Percentiles rank a stretch among this genome's conserved stretches.
Evolutionary conservation across 1,140 invertebrate genomes (phyloP).

Genomic region (Vollenhovia emeryi): DNA sequence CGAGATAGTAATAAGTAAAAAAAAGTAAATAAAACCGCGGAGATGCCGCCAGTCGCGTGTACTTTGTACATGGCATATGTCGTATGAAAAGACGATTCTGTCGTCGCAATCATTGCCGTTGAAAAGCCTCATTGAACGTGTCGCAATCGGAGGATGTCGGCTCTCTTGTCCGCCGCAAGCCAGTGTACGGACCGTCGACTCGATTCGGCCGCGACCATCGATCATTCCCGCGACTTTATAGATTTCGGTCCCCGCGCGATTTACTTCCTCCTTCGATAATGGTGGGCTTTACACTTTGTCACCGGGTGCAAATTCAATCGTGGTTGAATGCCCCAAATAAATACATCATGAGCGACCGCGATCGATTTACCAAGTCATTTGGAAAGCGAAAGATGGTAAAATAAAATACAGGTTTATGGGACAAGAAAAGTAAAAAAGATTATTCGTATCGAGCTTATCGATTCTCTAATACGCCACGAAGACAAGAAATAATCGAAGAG

Average conservation of each 20-base stretch:
- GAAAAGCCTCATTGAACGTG: slow-evolving; percentile 29
- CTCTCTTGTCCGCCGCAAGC: not conserved
- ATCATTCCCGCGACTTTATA: slow-evolving; percentile 46
- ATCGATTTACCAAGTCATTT: slow-evolving; percentile 54
- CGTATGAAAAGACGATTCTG: slow-evolving; percentile 36
- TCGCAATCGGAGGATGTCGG: not conserved
- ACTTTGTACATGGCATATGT: slow-evolving; percentile 35
- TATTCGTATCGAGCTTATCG: slow-evolving; percentile 30
- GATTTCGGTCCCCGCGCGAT: slow-evolving; percentile 18
- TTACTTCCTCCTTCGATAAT: slow-evolving; percentile 58
- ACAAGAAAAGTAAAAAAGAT: slow-evolving; percentile 14
- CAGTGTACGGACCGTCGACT: slow-evolving; percentile 17
- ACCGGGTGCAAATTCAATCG: slow-evolving; percentile 50
- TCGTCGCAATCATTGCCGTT: slow-evolving; percentile 38
- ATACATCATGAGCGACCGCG: slow-evolving; percentile 49
- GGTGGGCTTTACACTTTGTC: slow-evolving; percentile 47
- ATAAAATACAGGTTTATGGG: slow-evolving; percentile 26
- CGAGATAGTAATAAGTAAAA: slow-evolving; percentile 38
- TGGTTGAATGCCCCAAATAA: slow-evolving; percentile 55
- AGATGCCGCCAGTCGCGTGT: slow-evolving; percentile 36
- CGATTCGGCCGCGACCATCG: slow-evolving; percentile 51
- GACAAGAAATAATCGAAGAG: not conserved
- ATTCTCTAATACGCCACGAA: not conserved
- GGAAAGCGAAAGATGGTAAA: slow-evolving; percentile 42
- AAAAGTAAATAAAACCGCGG: slow-evolving; percentile 25